These are phyloP conservation scores for Rhopalosiphum maidis DNA, from an alignment of 1,140 invertebrate species.

Conservation along the genomic window DNA sequence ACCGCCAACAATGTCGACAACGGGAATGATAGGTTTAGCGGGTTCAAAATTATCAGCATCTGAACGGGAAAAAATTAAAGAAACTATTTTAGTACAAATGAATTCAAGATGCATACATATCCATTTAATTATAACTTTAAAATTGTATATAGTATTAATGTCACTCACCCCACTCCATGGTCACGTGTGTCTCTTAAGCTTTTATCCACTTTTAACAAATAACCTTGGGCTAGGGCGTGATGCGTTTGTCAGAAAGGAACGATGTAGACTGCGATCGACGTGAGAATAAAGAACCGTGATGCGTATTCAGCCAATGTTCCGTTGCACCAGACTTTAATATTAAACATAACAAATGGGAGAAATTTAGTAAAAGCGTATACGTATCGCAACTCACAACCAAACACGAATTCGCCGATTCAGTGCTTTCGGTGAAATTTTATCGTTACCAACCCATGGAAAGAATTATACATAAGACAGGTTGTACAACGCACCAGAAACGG, in stretches of 20 bases:
- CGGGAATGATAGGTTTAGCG: background rate
- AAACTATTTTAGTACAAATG: background rate
- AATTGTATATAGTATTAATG: background rate
- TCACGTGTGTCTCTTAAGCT: slow-evolving; percentile 21
- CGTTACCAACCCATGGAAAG: slow-evolving; percentile 47
- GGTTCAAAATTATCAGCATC: slow-evolving; percentile 64
- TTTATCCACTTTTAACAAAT: background rate
- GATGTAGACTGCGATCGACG: background rate
- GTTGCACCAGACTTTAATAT: background rate
- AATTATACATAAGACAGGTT: background rate
- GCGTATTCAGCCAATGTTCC: background rate
- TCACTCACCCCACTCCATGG: slow-evolving; percentile 52
- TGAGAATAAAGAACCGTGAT: background rate
- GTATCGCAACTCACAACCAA: slow-evolving; percentile 12
- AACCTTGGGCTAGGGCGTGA: no score
- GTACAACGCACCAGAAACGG: background rate
- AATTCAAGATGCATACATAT: background rate
- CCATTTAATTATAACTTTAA: background rate
- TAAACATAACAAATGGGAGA: slow-evolving; percentile 41
- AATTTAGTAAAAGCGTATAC: slow-evolving; percentile 28
- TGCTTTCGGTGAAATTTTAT: slow-evolving; percentile 44
- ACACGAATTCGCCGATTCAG: slow-evolving; percentile 41
- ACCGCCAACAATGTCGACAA: slow-evolving; percentile 62
- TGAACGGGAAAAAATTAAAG: slow-evolving; percentile 58
- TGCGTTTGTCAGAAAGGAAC: slow-evolving; percentile 46